Conservation (phyloP, 2,888 invertebrate species). For the Drosophila emarginata region DNA sequence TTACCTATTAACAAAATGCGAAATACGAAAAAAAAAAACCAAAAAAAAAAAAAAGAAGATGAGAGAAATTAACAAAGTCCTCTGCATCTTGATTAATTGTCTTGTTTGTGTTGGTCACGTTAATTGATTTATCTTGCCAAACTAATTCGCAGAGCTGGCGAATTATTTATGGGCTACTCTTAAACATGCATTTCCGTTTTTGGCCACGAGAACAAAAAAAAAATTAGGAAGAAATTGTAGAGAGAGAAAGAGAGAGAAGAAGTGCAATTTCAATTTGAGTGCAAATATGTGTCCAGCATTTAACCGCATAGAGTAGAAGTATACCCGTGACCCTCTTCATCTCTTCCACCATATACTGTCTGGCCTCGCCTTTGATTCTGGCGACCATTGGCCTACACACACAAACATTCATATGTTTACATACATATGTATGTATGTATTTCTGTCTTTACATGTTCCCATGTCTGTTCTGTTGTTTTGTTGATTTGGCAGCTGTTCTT, state of each 20-base stretch:
- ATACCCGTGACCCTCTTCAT: background rate
- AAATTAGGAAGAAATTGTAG: background rate
- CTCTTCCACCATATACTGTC: slow-evolving; percentile 10
- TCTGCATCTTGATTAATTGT: slow-evolving; percentile 70
- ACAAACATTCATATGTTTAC: background rate
- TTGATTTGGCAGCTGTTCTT: slow-evolving; percentile 29
- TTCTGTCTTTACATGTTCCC: background rate
- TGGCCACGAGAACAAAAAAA: slow-evolving; percentile 11
- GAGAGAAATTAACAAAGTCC: background rate
- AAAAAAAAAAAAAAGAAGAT: slow-evolving; percentile 52
- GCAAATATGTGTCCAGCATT: slow-evolving; percentile 68
- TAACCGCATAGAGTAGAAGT: slow-evolving; percentile 29
- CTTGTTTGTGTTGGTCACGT: slow-evolving; percentile 60
- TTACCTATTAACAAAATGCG: slow-evolving; percentile 55
- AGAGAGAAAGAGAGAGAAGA: slow-evolving; percentile 32
- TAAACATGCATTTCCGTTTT: slow-evolving; percentile 38
- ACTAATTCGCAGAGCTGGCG: slow-evolving; percentile 46
- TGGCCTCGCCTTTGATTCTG: slow-evolving; percentile 48
- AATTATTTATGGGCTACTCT: slow-evolving; percentile 51
- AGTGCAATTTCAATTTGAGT: slow-evolving; percentile 70
- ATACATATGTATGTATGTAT: too few relatives aligned
- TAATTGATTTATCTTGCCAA: slow-evolving; percentile 71
- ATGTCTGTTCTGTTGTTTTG: slow-evolving; percentile 16
- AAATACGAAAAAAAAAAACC: slow-evolving; percentile 3
- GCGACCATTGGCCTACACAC: slow-evolving; percentile 38